A percentile compares a stretch with the other conserved stretches of the same genome.
These are phyloP conservation scores for Pristionchus mayeri DNA, from an alignment of 2,888 invertebrate species.

Conservation along the genomic window DNA sequence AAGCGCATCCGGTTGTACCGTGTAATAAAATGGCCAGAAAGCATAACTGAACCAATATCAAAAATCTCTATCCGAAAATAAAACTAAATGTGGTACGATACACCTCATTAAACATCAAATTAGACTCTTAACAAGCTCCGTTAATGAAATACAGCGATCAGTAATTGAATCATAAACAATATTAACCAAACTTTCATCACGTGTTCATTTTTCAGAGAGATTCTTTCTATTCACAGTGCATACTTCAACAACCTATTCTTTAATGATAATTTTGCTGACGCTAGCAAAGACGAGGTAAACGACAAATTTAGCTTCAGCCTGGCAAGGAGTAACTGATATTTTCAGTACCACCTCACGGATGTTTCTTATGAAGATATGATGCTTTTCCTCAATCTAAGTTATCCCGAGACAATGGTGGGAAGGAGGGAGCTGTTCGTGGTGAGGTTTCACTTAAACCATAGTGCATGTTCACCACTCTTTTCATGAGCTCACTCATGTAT, in stretches of 20 bases:
- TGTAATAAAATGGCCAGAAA: no score
- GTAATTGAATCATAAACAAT: no score
- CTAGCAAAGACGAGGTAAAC: neutral
- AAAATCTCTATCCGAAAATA: no score
- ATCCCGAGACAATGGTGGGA: conserved; percentile 6
- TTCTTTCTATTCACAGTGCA: neutral
- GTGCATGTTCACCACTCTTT: no score
- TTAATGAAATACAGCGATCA: no score
- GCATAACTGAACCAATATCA: no score
- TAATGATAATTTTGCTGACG: neutral
- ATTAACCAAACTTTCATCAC: no score
- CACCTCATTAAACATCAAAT: no score
- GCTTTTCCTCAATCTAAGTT: neutral
- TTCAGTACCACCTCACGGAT: neutral
- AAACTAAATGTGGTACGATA: no score
- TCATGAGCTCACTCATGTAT: neutral
- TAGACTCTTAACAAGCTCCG: no score
- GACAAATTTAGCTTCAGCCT: neutral
- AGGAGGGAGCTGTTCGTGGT: neutral
- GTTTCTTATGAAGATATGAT: neutral
- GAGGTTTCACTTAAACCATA: neutral
- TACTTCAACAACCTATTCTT: conserved; percentile 3
- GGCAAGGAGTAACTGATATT: neutral
- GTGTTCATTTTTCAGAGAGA: neutral
- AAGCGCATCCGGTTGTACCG: no score